Base-by-base conservation (phyloP, 2,113 vertebrate genomes). In the Rhizomys pruinosus region DNA sequence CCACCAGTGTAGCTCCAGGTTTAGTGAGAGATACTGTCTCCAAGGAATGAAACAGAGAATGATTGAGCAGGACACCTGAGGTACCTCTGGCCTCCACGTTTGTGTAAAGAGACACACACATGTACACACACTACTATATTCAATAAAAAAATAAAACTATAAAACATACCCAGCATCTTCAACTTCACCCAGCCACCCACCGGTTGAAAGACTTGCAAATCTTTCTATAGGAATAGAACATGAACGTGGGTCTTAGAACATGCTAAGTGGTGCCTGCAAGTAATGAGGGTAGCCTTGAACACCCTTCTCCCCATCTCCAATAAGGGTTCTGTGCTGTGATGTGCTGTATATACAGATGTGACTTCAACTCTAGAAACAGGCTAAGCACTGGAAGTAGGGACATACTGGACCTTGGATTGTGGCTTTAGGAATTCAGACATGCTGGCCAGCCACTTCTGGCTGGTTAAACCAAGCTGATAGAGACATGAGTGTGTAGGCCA, bases 261-360 rank as follows among this genome's bases (percentile, higher is more conserved):
- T 7, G 17, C 1, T 27, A 22, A 59, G 29, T 11, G 0, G 19
- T 39, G 7, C 81, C 39, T 79, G n/a, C 19, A 29, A 19, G 69
- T 25, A 39, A 16, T 4, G 23, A 42, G 25, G 52, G 12, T 0
- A 4, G 32, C 66, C 0, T 27, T 0, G 2, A 22, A 20, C 22
- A 4, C 37, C 63, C 80, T 42, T 34, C 11, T 20, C 11, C 5
- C 25, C 11, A 2, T 16, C 25, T 90, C n/a, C 77, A 37, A 1
- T n/a, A 39, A 76, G 16, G 27, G 52, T 10, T 0, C 5, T 72
- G 39, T 25, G 52, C 7, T 19, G 4, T 5, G 0, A 7, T 44
- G 72, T 74, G 72, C 13, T n/a, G 20, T 29, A 5, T 47, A 44
- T 74, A 25, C 5, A 3, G 8, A 0, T 34, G 55, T 17, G 0